These are phyloP conservation scores for Tapirus indicus DNA, from an alignment of 2,797 vertebrate genomes.

Conservation along the genomic window DNA sequence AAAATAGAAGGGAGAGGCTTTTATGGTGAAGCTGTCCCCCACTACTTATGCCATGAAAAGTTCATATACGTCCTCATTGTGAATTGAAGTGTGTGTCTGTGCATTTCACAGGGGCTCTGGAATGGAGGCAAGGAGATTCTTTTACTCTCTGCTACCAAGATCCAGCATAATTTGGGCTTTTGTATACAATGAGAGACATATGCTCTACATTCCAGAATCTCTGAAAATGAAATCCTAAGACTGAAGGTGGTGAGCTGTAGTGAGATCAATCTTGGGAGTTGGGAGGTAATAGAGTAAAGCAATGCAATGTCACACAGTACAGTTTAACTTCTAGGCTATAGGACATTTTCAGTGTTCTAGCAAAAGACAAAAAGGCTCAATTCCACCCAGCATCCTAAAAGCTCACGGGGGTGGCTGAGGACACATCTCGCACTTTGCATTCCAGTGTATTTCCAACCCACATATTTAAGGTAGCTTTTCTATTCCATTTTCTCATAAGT, in stretches of 20 bases:
- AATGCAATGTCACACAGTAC: fast-evolving
- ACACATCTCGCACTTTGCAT: neutral
- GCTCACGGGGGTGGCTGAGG: neutral
- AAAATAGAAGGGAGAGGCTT: fast-evolving
- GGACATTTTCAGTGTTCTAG: fast-evolving
- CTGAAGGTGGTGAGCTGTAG: neutral
- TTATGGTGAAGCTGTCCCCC: neutral
- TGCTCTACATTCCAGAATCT: neutral
- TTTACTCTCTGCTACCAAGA: neutral
- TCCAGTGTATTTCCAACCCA: neutral
- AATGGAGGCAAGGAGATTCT: neutral
- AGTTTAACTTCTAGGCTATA: fast-evolving
- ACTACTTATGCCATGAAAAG: fast-evolving
- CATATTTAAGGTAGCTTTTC: neutral
- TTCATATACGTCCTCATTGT: fast-evolving
- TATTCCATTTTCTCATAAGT: neutral
- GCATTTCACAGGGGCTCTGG: neutral
- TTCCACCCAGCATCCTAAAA: neutral
- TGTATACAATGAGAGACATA: neutral
- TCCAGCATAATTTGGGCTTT: fast-evolving
- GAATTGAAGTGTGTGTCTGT: fast-evolving
- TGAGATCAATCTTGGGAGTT: fast-evolving
- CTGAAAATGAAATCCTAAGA: neutral
- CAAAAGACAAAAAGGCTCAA: neutral
- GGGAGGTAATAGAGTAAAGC: fast-evolving